Percentiles rank a stretch among this genome's conserved stretches.
Conservation (phyloP, 2,797 vertebrate species). For the Distichodus sexfasciatus region DNA sequence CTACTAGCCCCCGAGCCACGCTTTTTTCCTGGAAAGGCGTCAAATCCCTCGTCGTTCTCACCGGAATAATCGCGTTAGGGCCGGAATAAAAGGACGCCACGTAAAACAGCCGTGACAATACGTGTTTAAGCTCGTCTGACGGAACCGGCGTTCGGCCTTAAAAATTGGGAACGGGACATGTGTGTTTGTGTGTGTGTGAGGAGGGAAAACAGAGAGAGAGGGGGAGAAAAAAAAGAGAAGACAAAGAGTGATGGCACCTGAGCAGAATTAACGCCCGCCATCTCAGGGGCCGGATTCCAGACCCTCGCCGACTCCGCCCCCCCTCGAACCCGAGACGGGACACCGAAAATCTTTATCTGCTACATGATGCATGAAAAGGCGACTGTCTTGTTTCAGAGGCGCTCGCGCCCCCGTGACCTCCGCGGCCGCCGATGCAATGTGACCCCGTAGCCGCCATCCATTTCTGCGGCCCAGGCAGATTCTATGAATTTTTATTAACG, state of each 20-base stretch:
- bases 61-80: slow-evolving; percentile 71
- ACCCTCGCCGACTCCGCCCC: slow-evolving; percentile 29
- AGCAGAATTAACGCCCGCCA: slow-evolving; percentile 47
- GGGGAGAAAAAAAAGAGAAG: no score
- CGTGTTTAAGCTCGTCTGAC: no score
- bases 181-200: no score
- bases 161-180: no score
- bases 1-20: slow-evolving; percentile 66
- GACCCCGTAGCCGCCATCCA: slow-evolving; percentile 92
- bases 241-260: no score
- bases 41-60: slow-evolving; percentile 71
- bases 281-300: not conserved
- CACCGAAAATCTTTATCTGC: slow-evolving; percentile 86
- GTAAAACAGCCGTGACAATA: slow-evolving; percentile 40
- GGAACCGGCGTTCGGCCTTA: no score
- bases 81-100: slow-evolving; percentile 53
- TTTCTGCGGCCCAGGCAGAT: slow-evolving; percentile 89
- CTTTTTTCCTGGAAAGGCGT: slow-evolving; percentile 70
- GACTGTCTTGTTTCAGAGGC: slow-evolving; percentile 89
- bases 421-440: slow-evolving; percentile 87
- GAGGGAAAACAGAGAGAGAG: no score
- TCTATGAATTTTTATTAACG: slow-evolving; percentile 99
- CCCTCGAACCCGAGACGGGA: slow-evolving; percentile 41
- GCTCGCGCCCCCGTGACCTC: slow-evolving; percentile 83
- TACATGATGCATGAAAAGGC: slow-evolving; percentile 97